phyloP scores from a whole-genome alignment of 2,888 invertebrate genomes.

The Antheraea yamamai region DNA sequence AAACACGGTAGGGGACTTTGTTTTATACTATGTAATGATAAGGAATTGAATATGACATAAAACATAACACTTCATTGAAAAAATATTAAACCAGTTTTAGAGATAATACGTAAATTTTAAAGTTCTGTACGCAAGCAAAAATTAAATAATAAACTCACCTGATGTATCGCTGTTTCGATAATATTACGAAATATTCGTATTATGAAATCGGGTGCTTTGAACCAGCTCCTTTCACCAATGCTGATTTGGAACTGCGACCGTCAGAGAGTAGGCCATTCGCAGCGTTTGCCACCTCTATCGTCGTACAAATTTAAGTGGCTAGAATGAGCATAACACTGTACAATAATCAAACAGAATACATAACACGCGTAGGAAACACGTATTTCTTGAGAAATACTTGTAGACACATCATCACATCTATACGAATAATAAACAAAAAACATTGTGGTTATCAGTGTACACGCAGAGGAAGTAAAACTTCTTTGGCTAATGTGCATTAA shows the following conservation, averaged over 20 bases:
- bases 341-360: not conserved
- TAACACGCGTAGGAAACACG: too few species aligned
- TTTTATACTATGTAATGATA: too few species aligned
- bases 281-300: slow-evolving; percentile 7
- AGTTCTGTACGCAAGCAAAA: not conserved
- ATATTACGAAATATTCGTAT: not conserved
- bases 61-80: not conserved
- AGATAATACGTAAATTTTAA: too few species aligned
- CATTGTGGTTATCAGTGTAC: too few species aligned
- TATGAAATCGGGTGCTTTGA: not conserved
- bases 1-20: too few species aligned
- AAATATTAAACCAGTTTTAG: too few species aligned
- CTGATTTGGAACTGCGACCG: not conserved
- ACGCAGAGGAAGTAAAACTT: too few species aligned
- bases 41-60: not conserved
- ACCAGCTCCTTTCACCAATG: slow-evolving; percentile 1
- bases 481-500: too few species aligned
- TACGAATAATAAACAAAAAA: too few species aligned
- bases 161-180: not conserved
- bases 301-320: not conserved
- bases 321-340: not conserved
- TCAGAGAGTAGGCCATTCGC: not conserved
- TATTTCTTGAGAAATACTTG: too few species aligned
- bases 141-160: not conserved
- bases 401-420: too few species aligned